These are phyloP conservation scores for Eunapius fragilis DNA, from an alignment of 37 sponge, comb jelly and placozoan genomes.

Conservation along the genomic window DNA sequence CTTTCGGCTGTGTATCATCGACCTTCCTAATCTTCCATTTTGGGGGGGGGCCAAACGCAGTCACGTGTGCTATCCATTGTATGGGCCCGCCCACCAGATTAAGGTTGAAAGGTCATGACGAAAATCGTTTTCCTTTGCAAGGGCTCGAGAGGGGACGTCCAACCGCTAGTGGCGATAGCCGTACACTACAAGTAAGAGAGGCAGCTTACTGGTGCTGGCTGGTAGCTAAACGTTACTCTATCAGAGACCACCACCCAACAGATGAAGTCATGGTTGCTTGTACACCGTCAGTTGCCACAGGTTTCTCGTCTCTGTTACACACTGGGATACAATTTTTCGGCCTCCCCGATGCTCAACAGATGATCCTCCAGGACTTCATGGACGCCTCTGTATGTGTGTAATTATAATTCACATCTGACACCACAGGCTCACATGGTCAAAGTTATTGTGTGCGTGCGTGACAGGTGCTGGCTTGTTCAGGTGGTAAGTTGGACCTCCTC, in stretches of 20 bases:
- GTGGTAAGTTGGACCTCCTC: slow-evolving; percentile 10
- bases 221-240: neutral
- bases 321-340: slow-evolving; percentile 1
- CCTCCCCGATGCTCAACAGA: neutral
- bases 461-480: neutral
- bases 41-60: neutral
- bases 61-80: slow-evolving; percentile 6
- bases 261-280: slow-evolving; percentile 32
- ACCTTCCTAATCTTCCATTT: neutral
- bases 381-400: neutral
- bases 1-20: neutral
- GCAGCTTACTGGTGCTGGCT: neutral
- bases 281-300: slow-evolving; percentile 7
- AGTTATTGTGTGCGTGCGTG: too few relatives aligned
- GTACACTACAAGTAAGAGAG: slow-evolving; percentile 21
- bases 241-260: neutral
- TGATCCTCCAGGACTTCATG: neutral
- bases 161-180: slow-evolving; percentile 45
- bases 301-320: neutral
- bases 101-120: neutral
- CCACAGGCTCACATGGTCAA: too few relatives aligned
- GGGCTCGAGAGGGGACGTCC: slow-evolving; percentile 61
- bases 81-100: neutral
- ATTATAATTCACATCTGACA: too few relatives aligned
- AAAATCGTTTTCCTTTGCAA: slow-evolving; percentile 62